These are phyloP conservation scores for Achatina immaculata DNA, from an alignment of 1,140 invertebrate species.

Conservation along the genomic window DNA sequence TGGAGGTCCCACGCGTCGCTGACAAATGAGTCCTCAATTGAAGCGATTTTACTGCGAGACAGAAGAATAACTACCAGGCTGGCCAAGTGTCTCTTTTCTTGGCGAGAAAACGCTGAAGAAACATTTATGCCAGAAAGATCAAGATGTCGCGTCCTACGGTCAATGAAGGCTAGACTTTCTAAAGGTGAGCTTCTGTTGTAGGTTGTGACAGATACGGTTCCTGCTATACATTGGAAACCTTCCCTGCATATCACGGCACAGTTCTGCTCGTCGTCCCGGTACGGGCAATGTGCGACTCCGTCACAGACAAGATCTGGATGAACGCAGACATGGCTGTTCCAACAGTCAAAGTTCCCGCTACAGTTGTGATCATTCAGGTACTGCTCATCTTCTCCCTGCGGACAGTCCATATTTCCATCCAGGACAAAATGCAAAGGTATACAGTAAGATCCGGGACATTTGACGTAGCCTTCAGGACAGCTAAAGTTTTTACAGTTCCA, in stretches of 20 bases:
- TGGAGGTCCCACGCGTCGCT: background rate
- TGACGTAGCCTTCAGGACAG: background rate
- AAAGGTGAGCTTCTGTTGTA: background rate
- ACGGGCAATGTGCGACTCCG: background rate
- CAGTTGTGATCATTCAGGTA: background rate
- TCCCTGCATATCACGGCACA: background rate
- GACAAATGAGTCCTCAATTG: background rate
- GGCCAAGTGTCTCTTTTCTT: background rate
- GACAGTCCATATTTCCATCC: conserved; percentile 21
- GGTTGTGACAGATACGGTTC: background rate
- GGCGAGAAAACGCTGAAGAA: background rate
- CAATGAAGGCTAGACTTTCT: background rate
- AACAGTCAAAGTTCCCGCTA: background rate
- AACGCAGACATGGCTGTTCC: background rate
- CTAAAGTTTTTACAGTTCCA: background rate
- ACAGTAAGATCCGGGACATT: conserved; percentile 14
- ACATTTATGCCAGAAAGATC: conserved; percentile 19
- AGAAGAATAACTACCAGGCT: background rate
- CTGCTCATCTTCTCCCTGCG: conserved; percentile 8
- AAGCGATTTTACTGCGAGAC: background rate
- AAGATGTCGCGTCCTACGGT: background rate
- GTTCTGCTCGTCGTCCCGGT: background rate
- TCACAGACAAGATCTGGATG: conserved; percentile 8
- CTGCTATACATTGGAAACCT: background rate
- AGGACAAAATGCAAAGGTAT: background rate